A percentile compares a stretch with the other conserved stretches of the same genome.
Evolutionary conservation across 2,888 invertebrate species (phyloP).

Genomic region (Hyposoter didymator): DNA sequence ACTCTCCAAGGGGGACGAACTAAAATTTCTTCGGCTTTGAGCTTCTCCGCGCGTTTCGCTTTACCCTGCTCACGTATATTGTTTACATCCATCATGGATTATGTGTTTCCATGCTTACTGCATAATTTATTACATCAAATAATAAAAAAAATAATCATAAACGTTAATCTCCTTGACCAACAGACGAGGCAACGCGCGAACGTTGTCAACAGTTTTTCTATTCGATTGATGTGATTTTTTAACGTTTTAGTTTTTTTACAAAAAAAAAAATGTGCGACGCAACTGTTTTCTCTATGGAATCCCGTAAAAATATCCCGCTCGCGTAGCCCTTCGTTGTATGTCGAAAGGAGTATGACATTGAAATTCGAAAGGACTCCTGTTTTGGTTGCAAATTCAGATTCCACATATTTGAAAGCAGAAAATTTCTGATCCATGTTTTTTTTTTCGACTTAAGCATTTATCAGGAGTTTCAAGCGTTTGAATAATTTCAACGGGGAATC

Average conservation of each 20-base stretch:
- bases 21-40: conserved; percentile 23
- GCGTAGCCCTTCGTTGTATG: not conserved
- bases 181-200: not conserved
- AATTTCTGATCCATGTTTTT: not conserved
- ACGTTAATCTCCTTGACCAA: too few species aligned
- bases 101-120: not conserved
- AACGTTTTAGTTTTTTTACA: not conserved
- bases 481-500: not conserved
- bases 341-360: not conserved
- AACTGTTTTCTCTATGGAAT: not conserved
- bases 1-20: conserved; percentile 49
- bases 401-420: not conserved
- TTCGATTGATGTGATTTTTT: not conserved
- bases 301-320: not conserved
- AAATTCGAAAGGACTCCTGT: not conserved
- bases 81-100: conserved; percentile 34
- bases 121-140: not conserved
- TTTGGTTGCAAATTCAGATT: conserved; percentile 1
- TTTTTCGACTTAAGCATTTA: not conserved
- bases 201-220: not conserved
- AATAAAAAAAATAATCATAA: not conserved
- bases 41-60: conserved; percentile 24
- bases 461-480: not conserved
- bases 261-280: not conserved
- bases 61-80: not conserved